These are phyloP conservation scores for Lutjanus campechanus DNA, from an alignment of 2,797 vertebrate genomes.

Conservation along the genomic window DNA sequence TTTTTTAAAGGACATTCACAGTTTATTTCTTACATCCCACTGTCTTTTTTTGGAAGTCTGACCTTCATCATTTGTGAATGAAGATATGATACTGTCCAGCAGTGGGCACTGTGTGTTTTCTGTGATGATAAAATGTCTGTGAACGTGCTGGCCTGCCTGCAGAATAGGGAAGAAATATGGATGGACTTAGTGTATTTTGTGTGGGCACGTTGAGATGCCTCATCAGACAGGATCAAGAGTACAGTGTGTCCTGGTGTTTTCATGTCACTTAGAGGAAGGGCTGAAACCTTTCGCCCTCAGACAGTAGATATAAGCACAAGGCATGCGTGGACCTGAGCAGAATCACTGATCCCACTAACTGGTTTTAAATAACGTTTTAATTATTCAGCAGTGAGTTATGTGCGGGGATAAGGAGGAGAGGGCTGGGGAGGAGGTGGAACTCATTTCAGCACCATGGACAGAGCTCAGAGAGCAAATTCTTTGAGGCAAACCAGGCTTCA, in stretches of 20 bases:
- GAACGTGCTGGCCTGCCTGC: conserved; percentile 67
- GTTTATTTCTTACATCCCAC: conserved; percentile 21
- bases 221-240: conserved; percentile 22
- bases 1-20: conserved; percentile 1
- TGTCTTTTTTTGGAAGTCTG: conserved; percentile 56
- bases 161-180: conserved; percentile 54
- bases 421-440: conserved; percentile 19
- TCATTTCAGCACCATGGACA: conserved; percentile 81
- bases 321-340: background rate
- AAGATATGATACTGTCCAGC: conserved; percentile 71
- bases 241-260: conserved; percentile 45
- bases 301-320: background rate
- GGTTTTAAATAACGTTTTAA: conserved; percentile 48
- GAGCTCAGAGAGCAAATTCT: conserved; percentile 37
- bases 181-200: conserved; percentile 41
- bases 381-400: conserved; percentile 54
- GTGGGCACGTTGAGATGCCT: conserved; percentile 39
- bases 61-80: conserved; percentile 79
- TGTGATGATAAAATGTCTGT: conserved; percentile 34
- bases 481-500: conserved; percentile 5
- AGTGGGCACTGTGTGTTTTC: conserved; percentile 81
- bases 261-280: background rate
- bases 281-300: conserved; percentile 9
- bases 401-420: conserved; percentile 8
- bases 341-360: conserved; percentile 30